phyloP scores from a whole-genome alignment of 2,888 invertebrate genomes.

The Helobdella robusta region DNA sequence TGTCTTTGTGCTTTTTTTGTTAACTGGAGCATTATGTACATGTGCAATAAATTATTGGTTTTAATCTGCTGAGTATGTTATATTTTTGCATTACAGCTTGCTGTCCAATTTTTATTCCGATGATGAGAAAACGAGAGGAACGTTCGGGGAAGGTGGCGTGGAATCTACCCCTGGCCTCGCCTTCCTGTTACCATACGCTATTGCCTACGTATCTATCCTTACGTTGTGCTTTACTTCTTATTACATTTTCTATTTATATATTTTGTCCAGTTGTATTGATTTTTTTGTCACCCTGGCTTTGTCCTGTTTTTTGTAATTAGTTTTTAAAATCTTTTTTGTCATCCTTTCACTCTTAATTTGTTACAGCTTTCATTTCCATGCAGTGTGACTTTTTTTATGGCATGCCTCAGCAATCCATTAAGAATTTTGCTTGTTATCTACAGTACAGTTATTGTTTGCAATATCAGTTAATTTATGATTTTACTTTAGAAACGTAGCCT shows the following conservation, averaged over 20 bases:
- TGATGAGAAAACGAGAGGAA: background rate
- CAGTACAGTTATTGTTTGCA: too few relatives aligned
- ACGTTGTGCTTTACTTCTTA: background rate
- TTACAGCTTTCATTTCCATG: too few relatives aligned
- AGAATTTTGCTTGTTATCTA: too few relatives aligned
- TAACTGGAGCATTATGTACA: background rate
- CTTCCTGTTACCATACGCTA: background rate
- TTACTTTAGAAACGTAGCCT: too few relatives aligned
- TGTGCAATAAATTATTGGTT: background rate
- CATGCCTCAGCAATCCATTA: too few relatives aligned
- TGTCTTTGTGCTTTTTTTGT: too few relatives aligned
- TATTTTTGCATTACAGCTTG: constrained; percentile 10
- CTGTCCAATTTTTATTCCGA: constrained; percentile 14
- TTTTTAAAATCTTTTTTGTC: too few relatives aligned
- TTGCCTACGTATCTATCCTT: constrained; percentile 7
- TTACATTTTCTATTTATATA: constrained; percentile 4
- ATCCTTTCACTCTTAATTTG: too few relatives aligned
- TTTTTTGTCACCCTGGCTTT: background rate
- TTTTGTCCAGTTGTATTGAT: background rate
- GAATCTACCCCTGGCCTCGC: background rate
- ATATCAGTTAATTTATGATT: too few relatives aligned
- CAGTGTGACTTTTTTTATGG: too few relatives aligned
- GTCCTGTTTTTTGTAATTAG: background rate
- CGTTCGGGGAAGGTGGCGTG: constrained; percentile 7
- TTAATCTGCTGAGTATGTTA: background rate